Percentiles rank a stretch among this genome's conserved stretches.
These are phyloP conservation scores for Netelia fuscicornis DNA, from an alignment of 2,888 invertebrate species.

Conservation along the genomic window DNA sequence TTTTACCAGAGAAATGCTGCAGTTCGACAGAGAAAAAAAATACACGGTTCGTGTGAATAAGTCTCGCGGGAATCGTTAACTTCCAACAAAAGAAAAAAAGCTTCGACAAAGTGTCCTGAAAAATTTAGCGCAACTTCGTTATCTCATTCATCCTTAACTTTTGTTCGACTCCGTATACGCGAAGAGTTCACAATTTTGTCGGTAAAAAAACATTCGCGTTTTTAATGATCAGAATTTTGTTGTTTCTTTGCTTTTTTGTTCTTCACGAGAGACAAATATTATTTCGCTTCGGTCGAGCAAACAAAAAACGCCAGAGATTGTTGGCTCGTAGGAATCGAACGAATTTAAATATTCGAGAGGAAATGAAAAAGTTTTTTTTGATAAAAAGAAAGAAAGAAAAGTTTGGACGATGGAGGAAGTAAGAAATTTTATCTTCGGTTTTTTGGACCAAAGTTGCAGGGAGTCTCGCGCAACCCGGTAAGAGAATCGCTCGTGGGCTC, in stretches of 20 bases:
- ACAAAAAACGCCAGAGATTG: too few relatives aligned
- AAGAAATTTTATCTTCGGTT: slow-evolving; percentile 32
- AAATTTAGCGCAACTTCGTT: not conserved
- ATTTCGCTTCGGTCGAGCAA: too few relatives aligned
- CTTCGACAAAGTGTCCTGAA: slow-evolving; percentile 20
- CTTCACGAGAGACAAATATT: too few relatives aligned
- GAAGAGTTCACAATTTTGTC: too few relatives aligned
- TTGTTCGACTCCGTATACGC: too few relatives aligned
- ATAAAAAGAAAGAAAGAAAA: slow-evolving; percentile 6
- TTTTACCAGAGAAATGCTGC: slow-evolving; percentile 8
- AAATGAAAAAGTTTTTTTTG: not conserved
- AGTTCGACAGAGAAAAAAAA: not conserved
- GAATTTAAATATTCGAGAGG: not conserved
- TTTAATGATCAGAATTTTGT: too few relatives aligned
- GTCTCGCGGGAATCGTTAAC: slow-evolving; percentile 47
- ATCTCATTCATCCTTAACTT: too few relatives aligned
- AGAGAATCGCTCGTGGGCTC: slow-evolving; percentile 40
- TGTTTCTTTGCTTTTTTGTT: too few relatives aligned
- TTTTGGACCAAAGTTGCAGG: slow-evolving; percentile 55
- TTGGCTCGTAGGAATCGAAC: too few relatives aligned
- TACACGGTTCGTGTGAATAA: slow-evolving; percentile 44
- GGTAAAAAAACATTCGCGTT: too few relatives aligned
- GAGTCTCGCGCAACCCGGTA: slow-evolving; percentile 14
- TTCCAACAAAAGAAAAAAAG: slow-evolving; percentile 44
- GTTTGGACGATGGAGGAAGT: not conserved